Evolutionary conservation across 1,140 invertebrate species (phyloP), one percentile per base, ranked within the genome.

Genomic region (Brachionus rubens): DNA sequence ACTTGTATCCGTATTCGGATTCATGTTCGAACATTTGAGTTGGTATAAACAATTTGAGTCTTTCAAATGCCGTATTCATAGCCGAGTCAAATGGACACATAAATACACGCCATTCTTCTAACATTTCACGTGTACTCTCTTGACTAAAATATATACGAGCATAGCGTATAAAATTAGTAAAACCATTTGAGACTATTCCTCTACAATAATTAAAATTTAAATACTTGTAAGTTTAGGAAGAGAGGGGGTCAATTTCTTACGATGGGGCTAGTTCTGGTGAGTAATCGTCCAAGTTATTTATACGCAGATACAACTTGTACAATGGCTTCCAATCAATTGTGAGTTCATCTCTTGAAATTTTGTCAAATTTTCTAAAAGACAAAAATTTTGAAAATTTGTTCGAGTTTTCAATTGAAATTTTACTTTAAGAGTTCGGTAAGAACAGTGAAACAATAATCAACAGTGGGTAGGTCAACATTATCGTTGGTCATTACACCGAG

Each of bases 321-420:
- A 96, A 82, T 41, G 93, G 93, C 80, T 88, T 87, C 94, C 94
- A 97, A 76, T 90, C 89, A 72, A 96, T 84, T 76, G 87, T 87
- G 56, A 97, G 80, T 75, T 96, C 93, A 77, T 91, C 88, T 26
- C 91, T 89, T 12, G 88, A 87, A 78, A 95, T 83, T 90, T 84
- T 79, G 86, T 88, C 86, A 92, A 93, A 79, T 92, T 93, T 79
- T 56, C 85, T 85, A 28, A 70, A 72, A 70, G 7, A 46, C 5
- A 76, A 81, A 68, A 67, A 10, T 36, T 36, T 36, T 9, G 33
- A 5, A 36, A 36, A 36, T 36, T 36, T 36, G 3, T 9, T 36
- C 3, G 33, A 36, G 9, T 36, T 36, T 36, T 36, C 3, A n/a
- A n/a, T n/a, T n/a, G n/a, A n/a, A n/a, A n/a, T n/a, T n/a, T n/a